These are phyloP conservation scores for Nylanderia fulva DNA, from an alignment of 1,140 invertebrate species.

Conservation along the genomic window DNA sequence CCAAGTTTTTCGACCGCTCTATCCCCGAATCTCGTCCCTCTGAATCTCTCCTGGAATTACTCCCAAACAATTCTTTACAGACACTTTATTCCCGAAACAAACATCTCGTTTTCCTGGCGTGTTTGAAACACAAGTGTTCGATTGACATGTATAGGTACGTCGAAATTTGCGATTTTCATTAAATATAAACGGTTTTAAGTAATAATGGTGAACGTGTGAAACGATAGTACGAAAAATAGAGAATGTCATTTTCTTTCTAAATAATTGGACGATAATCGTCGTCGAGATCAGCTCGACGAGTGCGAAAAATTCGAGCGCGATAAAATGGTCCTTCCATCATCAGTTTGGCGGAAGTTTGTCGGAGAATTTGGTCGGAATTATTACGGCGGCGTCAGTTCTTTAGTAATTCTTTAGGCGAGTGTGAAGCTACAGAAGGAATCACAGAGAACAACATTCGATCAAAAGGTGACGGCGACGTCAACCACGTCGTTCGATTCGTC, in stretches of 20 bases:
- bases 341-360: constrained; percentile 3
- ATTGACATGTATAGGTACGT: constrained; percentile 1
- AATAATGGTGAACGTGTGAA: background rate
- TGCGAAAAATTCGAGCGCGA: constrained; percentile 1
- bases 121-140: constrained; percentile 2
- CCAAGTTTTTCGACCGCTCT: constrained; percentile 49
- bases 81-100: constrained; percentile 34
- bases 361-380: constrained; percentile 54
- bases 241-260: background rate
- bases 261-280: constrained; percentile 40
- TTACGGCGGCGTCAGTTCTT: constrained; percentile 20
- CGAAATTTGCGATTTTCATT: background rate
- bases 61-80: constrained; percentile 28
- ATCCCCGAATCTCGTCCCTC: constrained; percentile 15
- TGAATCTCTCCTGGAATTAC: constrained; percentile 27
- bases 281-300: background rate
- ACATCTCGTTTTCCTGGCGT: constrained; percentile 4
- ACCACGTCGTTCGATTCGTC: background rate
- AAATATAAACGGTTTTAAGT: background rate
- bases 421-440: constrained; percentile 17
- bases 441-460: constrained; percentile 38
- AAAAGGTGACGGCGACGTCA: constrained; percentile 9
- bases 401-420: constrained; percentile 10
- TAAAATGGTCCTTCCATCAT: background rate
- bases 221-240: constrained; percentile 57